phyloP scores from a whole-genome alignment of 2,888 invertebrate genomes.

The Halocaridina rubra region DNA sequence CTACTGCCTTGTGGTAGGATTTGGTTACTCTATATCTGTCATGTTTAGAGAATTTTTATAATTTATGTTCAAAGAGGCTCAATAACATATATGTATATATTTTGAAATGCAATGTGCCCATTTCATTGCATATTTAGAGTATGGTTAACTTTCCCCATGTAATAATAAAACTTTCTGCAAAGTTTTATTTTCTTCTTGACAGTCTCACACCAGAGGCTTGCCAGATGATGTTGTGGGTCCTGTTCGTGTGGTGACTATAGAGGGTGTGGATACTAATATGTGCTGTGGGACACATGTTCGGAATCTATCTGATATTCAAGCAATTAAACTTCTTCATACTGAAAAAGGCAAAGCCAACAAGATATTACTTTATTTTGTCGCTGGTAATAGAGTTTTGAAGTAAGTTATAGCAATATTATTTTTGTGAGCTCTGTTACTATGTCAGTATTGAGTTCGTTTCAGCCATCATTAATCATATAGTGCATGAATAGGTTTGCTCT shows the following conservation, averaged over 20 bases:
- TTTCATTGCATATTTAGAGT: too few relatives aligned
- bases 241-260: constrained; percentile 82
- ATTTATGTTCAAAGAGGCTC: too few relatives aligned
- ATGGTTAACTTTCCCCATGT: too few relatives aligned
- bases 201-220: constrained; percentile 79
- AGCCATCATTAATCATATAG: too few relatives aligned
- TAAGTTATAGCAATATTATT: background rate
- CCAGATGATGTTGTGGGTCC: constrained; percentile 84
- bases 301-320: constrained; percentile 75
- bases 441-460: too few relatives aligned
- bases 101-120: too few relatives aligned
- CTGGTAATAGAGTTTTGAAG: constrained; percentile 77
- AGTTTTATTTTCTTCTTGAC: too few relatives aligned
- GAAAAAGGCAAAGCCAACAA: constrained; percentile 81
- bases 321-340: constrained; percentile 74
- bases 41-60: too few relatives aligned
- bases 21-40: too few relatives aligned
- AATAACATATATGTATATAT: background rate
- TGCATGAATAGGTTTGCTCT: too few relatives aligned
- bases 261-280: constrained; percentile 82
- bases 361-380: constrained; percentile 74
- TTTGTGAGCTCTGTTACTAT: background rate
- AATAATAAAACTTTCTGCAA: too few relatives aligned
- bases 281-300: constrained; percentile 90
- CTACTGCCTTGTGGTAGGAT: too few relatives aligned